Percentiles rank a stretch among this genome's conserved stretches.
phyloP scores from a whole-genome alignment of 2,888 invertebrate species.

The Ferrisia virgata region DNA sequence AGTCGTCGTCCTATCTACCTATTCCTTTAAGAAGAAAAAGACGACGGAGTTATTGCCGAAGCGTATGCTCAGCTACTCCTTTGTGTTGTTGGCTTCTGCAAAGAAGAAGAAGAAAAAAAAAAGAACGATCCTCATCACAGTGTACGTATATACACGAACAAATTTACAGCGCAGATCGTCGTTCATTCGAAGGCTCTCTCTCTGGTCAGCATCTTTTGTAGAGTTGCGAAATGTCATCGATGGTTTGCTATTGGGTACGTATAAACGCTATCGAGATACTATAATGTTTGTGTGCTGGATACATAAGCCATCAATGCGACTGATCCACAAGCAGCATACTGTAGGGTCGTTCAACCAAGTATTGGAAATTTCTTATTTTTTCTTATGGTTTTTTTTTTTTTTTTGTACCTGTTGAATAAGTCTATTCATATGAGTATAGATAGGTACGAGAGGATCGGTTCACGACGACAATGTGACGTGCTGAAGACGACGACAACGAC shows the following conservation, averaged over 20 bases:
- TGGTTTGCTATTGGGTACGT: not conserved
- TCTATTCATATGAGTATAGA: no score
- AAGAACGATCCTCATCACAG: not conserved
- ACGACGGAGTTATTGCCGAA: slow-evolving; percentile 14
- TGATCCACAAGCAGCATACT: no score
- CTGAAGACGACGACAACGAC: not conserved
- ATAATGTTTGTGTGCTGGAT: no score
- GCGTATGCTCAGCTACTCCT: not conserved
- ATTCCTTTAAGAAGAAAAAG: not conserved
- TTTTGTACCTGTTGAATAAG: no score
- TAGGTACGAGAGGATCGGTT: no score
- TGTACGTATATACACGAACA: not conserved
- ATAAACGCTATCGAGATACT: no score
- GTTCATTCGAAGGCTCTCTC: not conserved
- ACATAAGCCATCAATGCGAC: no score
- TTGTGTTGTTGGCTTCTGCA: not conserved
- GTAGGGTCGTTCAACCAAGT: not conserved
- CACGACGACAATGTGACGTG: not conserved
- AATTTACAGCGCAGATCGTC: not conserved
- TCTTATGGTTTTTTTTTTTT: no score
- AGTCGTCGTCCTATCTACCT: not conserved
- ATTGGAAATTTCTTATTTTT: not conserved
- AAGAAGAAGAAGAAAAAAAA: not conserved
- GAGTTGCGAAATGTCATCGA: not conserved
- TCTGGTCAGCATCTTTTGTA: not conserved